phyloP scores from a whole-genome alignment of 2,113 vertebrate genomes.

The Istiophorus platypterus region DNA sequence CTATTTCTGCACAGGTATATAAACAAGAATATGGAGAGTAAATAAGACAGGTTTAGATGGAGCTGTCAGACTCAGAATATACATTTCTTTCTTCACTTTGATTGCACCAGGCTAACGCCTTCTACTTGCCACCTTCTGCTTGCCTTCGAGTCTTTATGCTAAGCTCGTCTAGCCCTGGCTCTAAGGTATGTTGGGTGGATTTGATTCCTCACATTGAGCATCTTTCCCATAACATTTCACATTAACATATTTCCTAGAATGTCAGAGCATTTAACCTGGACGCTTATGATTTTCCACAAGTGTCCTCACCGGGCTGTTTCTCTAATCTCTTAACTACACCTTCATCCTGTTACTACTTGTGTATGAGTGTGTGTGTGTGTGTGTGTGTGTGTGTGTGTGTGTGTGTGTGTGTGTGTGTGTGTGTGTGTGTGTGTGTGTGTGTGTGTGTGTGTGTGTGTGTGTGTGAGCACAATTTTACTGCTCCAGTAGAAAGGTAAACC shows the following conservation, averaged over 20 bases:
- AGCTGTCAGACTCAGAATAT: constrained; percentile 3
- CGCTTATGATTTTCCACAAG: background rate
- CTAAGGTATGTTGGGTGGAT: background rate
- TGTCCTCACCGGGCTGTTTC: constrained; percentile 17
- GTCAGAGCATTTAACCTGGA: background rate
- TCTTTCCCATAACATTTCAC: constrained; percentile 8
- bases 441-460: constrained; percentile 35
- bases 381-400: constrained; percentile 28
- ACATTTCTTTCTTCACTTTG: background rate
- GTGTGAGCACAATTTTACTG: constrained; percentile 36
- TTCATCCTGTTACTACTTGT: background rate
- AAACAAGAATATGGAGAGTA: constrained; percentile 42
- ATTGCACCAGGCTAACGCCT: background rate
- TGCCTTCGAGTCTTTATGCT: background rate
- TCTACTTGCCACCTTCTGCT: background rate
- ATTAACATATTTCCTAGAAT: background rate
- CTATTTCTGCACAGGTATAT: constrained; percentile 47
- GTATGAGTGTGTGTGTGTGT: constrained; percentile 22
- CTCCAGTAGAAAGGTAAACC: constrained; percentile 58
- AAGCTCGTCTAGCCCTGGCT: background rate
- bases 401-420: constrained; percentile 35
- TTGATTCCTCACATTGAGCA: background rate
- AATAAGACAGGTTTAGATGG: constrained; percentile 21
- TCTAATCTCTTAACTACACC: constrained; percentile 14
- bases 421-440: background rate